Evolutionary conservation across 2,113 vertebrate genomes (phyloP).

Genomic region (Perca fluviatilis): DNA sequence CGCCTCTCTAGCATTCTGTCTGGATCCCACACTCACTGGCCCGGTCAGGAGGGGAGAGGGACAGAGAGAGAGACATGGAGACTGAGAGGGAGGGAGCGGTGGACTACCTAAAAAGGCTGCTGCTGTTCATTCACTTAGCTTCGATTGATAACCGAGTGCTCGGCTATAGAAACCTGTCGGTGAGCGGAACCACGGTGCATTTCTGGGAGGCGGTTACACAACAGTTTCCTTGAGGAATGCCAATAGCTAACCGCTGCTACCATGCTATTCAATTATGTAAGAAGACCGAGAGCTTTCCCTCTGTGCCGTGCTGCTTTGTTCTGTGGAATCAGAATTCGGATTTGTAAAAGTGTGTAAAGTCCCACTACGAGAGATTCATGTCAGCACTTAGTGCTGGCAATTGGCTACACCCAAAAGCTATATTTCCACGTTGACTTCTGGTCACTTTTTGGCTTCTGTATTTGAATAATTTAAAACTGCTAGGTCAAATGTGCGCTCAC

Average conservation of each 20-base stretch:
- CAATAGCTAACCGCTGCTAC: slow-evolving; percentile 45
- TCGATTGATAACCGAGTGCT: slow-evolving; percentile 52
- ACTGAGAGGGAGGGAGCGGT: slow-evolving; percentile 6
- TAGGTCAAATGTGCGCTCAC: background rate
- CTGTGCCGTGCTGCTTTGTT: background rate
- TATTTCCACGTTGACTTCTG: slow-evolving; percentile 15
- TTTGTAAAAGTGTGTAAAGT: slow-evolving; percentile 10
- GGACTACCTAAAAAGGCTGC: slow-evolving; percentile 11
- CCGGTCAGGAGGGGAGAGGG: background rate
- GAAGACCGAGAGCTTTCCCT: slow-evolving; percentile 38
- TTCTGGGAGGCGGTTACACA: slow-evolving; percentile 46
- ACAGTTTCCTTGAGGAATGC: slow-evolving; percentile 60
- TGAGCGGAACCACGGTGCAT: slow-evolving; percentile 49
- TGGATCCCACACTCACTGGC: slow-evolving; percentile 8
- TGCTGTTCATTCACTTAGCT: slow-evolving; percentile 60
- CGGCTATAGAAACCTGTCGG: slow-evolving; percentile 36
- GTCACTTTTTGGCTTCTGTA: background rate
- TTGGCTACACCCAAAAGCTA: background rate
- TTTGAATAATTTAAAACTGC: background rate
- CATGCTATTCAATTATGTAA: slow-evolving; percentile 67
- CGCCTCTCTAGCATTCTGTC: slow-evolving; percentile 10
- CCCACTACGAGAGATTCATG: background rate
- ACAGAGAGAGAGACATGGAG: background rate
- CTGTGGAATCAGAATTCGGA: slow-evolving; percentile 8
- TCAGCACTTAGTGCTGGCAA: background rate